These are phyloP conservation scores for Eulemur rufifrons DNA, from an alignment of 2,113 vertebrate species.

Conservation along the genomic window DNA sequence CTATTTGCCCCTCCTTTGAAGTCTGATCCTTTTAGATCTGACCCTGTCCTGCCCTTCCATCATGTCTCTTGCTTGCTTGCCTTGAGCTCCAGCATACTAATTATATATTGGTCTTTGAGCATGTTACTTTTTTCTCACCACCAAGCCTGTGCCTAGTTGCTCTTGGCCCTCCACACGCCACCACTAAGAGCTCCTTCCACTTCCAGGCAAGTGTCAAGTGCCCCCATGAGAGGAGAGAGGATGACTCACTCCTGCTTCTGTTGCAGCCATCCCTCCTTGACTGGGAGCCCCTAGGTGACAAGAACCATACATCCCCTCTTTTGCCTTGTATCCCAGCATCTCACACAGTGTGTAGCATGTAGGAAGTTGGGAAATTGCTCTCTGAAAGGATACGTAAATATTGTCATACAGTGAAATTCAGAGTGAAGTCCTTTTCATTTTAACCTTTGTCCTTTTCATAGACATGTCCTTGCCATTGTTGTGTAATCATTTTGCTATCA, in stretches of 20 bases:
- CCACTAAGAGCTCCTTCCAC: neutral
- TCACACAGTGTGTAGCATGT: neutral
- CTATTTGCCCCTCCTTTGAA: neutral
- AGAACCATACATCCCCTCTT: neutral
- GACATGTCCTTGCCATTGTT: neutral
- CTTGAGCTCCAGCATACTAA: neutral
- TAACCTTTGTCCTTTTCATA: neutral
- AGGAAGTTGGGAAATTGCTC: neutral
- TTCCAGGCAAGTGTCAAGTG: neutral
- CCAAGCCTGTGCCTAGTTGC: neutral
- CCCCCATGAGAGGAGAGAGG: neutral
- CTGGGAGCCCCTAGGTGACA: neutral
- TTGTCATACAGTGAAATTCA: neutral
- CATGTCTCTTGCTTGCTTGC: neutral
- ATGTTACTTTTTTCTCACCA: neutral
- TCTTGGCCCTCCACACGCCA: neutral
- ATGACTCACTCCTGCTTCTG: neutral
- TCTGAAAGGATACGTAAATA: neutral
- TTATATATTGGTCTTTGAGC: neutral
- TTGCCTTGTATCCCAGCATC: neutral
- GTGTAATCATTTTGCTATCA: constrained; percentile 35
- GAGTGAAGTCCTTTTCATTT: neutral
- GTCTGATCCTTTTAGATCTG: neutral
- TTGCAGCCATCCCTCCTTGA: neutral
- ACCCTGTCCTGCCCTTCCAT: neutral